phyloP scores from a whole-genome alignment of 2,113 vertebrate genomes.

The Uropsilus gracilis region DNA sequence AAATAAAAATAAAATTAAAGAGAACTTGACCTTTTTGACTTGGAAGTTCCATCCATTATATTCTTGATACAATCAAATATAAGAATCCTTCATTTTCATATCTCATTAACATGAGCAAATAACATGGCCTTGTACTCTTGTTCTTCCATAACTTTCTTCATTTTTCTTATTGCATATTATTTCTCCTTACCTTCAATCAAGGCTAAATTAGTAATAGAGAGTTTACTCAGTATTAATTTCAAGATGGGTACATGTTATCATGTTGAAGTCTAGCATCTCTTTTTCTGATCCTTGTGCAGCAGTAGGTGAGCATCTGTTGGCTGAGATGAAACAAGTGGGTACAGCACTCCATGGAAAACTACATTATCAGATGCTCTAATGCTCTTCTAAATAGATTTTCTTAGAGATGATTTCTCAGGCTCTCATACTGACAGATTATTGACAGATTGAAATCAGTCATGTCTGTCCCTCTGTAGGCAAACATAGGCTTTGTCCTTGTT shows the following conservation, averaged over 20 bases:
- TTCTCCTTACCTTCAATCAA: background rate
- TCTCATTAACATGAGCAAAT: background rate
- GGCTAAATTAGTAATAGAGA: background rate
- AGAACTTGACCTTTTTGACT: conserved; percentile 18
- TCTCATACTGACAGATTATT: background rate
- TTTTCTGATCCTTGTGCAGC: conserved; percentile 4
- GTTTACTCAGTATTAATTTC: background rate
- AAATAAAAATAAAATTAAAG: conserved; percentile 31
- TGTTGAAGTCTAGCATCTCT: background rate
- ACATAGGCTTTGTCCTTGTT: background rate
- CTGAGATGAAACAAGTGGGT: background rate
- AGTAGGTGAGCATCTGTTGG: background rate
- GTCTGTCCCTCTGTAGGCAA: conserved; percentile 27
- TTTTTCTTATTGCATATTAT: background rate
- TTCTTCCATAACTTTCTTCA: background rate
- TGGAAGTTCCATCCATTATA: background rate
- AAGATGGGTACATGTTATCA: background rate
- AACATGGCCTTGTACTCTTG: background rate
- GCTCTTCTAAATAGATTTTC: conserved; percentile 41
- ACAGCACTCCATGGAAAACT: background rate
- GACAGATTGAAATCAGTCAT: conserved; percentile 34
- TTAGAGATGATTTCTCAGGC: background rate
- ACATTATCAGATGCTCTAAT: background rate
- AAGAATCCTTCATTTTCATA: background rate
- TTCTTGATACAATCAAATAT: background rate